Evolutionary conservation across 2,113 vertebrate species (phyloP), one percentile per base, ranked within the genome.

Genomic region (Entosphenus tridentatus): DNA sequence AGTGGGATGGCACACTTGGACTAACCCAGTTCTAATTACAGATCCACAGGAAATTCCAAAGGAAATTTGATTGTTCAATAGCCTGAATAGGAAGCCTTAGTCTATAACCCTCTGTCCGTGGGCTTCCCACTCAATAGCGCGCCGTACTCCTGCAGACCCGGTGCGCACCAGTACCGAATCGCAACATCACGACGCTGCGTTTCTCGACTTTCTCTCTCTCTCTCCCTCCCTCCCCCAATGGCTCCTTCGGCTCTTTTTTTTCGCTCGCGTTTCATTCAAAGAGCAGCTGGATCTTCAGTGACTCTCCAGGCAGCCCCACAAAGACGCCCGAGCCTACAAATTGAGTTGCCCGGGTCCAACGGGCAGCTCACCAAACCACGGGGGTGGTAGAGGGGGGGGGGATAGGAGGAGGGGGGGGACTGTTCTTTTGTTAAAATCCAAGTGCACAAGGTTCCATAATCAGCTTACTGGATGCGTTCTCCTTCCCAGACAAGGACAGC

Each of bases 31-130:
- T 21, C 21, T 65, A 65, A 65, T 65, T n/a, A 65, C 62, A 65
- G 62, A 65, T 65, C 62, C n/a, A 18, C 62, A 16, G 62, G 62
- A 18, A 65, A 65, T 65, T 65, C 62, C 62, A 65, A 18, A n/a
- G 62, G 62, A 65, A 65, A 65, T 65, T 65, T 21, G 62, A 65
- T 65, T 65, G 62, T 65, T 65, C 62, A 65, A 18, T 21, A 65
- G 21, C 21, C 62, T 21, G n/a, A 18, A 65, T 16, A 65, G 62
- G 62, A 18, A 16, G 62, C 39, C 39, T 39, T 39, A 39, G 39
- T 39, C 39, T 39, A 39, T 39, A 39, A 39, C 6, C 39, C 39
- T 39, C 39, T 39, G 39, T 39, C 39, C 39, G 39, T 39, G 6
- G 39, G 39, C 39, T 39, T 39, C 39, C 39, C 39, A 39, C 39